Conservation (phyloP, 2,113 vertebrate species). For the Pungitius pungitius region DNA sequence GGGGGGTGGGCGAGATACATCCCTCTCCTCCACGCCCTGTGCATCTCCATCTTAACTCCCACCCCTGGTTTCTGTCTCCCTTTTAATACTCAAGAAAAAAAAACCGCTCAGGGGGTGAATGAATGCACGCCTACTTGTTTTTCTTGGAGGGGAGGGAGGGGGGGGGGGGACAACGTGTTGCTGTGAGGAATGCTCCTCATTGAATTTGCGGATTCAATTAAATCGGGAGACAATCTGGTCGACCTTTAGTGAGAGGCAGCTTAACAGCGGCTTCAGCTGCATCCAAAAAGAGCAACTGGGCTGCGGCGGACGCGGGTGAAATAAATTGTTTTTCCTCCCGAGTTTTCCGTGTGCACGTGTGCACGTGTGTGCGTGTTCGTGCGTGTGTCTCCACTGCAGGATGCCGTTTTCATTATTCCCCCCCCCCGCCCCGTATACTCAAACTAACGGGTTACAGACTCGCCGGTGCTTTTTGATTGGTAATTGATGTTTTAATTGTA, state of each 20-base stretch:
- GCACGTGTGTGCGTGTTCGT: background rate
- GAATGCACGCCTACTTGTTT: slow-evolving; percentile 38
- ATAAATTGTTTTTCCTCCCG: slow-evolving; percentile 64
- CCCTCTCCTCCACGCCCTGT: background rate
- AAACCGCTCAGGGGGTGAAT: slow-evolving; percentile 46
- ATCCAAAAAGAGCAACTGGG: slow-evolving; percentile 64
- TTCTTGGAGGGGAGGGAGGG: background rate
- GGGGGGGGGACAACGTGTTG: slow-evolving; percentile 27
- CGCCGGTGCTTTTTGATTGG: slow-evolving; percentile 33
- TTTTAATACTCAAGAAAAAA: slow-evolving; percentile 12
- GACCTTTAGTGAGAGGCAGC: slow-evolving; percentile 54
- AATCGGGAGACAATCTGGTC: slow-evolving; percentile 51
- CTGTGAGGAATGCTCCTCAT: slow-evolving; percentile 55
- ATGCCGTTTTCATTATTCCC: slow-evolving; percentile 26
- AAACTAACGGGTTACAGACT: slow-evolving; percentile 10
- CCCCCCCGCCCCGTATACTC: background rate
- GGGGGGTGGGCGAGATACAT: too few relatives aligned
- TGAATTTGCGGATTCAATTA: slow-evolving; percentile 61
- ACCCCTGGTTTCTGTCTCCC: background rate
- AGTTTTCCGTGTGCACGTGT: slow-evolving; percentile 11
- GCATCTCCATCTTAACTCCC: slow-evolving; percentile 26
- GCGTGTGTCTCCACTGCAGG: slow-evolving; percentile 24
- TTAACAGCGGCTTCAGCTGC: slow-evolving; percentile 61
- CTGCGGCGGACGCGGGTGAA: slow-evolving; percentile 50
- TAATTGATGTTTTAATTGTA: slow-evolving; percentile 70